phyloP scores from a whole-genome alignment of 2,888 invertebrate species.

The Dryadula phaetusa region DNA sequence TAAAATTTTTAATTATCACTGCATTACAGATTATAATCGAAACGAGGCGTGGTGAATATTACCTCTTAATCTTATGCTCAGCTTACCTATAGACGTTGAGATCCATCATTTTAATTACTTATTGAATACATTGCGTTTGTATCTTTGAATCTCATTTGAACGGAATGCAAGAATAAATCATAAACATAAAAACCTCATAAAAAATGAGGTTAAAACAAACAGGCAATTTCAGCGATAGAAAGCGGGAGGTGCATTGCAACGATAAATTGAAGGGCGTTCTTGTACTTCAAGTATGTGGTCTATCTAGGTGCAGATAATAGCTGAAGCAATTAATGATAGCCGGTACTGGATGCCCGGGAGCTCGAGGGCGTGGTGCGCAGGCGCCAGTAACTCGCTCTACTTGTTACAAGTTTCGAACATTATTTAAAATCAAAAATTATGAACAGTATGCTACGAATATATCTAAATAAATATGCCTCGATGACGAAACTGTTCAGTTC shows the following conservation, averaged over 20 bases:
- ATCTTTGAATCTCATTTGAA: conserved; percentile 33
- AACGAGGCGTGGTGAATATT: conserved; percentile 12
- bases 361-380: conserved; percentile 70
- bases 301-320: conserved; percentile 53
- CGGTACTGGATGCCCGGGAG: conserved; percentile 58
- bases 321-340: conserved; percentile 59
- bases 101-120: conserved; percentile 31
- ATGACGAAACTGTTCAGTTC: conserved; percentile 24
- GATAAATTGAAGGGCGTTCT: conserved; percentile 58
- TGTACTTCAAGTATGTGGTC: conserved; percentile 61
- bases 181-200: conserved; percentile 36
- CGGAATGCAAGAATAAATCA: conserved; percentile 33
- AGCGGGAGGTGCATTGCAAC: conserved; percentile 50
- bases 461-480: not conserved
- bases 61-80: conserved; percentile 7
- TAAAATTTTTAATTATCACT: conserved; percentile 18
- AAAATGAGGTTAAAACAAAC: conserved; percentile 47
- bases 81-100: not conserved
- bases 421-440: conserved; percentile 65
- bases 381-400: conserved; percentile 71
- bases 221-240: conserved; percentile 45
- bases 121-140: conserved; percentile 23
- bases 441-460: conserved; percentile 70
- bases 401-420: conserved; percentile 61
- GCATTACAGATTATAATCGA: conserved; percentile 12